Conservation (phyloP, 2,113 vertebrate genomes). For the Diadophis punctatus region DNA sequence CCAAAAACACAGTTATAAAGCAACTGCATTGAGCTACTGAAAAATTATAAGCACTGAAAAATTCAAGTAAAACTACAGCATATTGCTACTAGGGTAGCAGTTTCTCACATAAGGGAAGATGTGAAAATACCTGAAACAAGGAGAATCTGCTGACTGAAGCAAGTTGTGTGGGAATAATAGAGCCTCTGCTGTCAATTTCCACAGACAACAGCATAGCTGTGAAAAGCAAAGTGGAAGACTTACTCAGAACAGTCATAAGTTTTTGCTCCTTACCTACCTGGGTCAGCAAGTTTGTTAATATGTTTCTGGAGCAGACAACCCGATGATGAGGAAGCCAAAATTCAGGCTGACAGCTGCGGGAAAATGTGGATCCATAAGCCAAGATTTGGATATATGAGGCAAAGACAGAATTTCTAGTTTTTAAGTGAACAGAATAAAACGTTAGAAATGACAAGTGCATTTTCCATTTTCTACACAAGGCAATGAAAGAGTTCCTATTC, state of each 20-base stretch:
- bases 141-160: neutral
- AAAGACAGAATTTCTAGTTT: neutral
- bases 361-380: neutral
- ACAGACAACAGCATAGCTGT: neutral
- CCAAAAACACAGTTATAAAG: neutral
- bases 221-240: neutral
- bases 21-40: neutral
- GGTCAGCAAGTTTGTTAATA: conserved; percentile 23
- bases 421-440: neutral
- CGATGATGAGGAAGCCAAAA: neutral
- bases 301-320: neutral
- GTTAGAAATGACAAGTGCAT: neutral
- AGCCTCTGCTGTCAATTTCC: neutral
- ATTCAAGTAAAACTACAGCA: neutral
- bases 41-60: neutral
- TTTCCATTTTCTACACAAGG: neutral
- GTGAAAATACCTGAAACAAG: neutral
- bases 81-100: neutral
- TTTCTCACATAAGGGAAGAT: neutral
- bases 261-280: neutral
- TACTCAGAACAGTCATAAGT: neutral
- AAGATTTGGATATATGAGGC: neutral
- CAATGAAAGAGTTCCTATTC: neutral
- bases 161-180: neutral
- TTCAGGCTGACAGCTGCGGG: neutral